Base-by-base conservation (phyloP, 2,888 invertebrate species). In the Philhelius pedissequus region DNA sequence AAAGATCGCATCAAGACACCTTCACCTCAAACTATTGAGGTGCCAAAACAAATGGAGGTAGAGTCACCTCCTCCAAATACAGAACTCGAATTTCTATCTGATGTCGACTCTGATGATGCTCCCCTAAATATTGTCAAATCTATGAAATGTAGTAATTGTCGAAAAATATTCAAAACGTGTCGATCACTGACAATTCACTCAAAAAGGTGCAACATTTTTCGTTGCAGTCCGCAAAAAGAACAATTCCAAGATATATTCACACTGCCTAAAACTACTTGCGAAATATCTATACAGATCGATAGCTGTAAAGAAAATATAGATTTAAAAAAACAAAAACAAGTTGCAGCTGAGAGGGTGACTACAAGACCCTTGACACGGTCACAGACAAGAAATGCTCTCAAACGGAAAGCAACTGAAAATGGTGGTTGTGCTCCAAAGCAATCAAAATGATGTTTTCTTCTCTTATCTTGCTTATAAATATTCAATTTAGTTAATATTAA, bases 161-260 rank as follows among this genome's bases (percentile, higher is more conserved):
- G 50, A 5, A 84, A 84, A 6, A 3, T 80, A 4, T 84, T 84
- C n/a, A 84, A 80, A 50, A 80, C 84, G 7, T 71, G 54, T 18
- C 80, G 84, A 1, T 84, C 84, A 7, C 32, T 84, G 8, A 80
- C 80, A 7, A 84, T 84, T 22, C 84, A 84, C 32, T 76, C 62
- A 9, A 84, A 69, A 13, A 66, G 80, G 2, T 84, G 84, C 40
- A 25, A 56, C 7, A 13, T 43, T 32, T 3, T 48, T 13, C 66
- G 20, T 9, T 40, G 5, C 5, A 52, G 38, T 20, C 40, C 60
- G 8, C 15, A 15, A 4, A 50, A 22, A 4, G 38, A 70, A 11
- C 35, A 60, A 7, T 43, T 18, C 0, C 8, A 20, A 6, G 56
- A 69, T 7, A 13, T 18, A n/a, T 13, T 45, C 0, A 35, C 48